Base-by-base conservation (phyloP, 23 tunicate species). In the Aplidium turbinatum region DNA sequence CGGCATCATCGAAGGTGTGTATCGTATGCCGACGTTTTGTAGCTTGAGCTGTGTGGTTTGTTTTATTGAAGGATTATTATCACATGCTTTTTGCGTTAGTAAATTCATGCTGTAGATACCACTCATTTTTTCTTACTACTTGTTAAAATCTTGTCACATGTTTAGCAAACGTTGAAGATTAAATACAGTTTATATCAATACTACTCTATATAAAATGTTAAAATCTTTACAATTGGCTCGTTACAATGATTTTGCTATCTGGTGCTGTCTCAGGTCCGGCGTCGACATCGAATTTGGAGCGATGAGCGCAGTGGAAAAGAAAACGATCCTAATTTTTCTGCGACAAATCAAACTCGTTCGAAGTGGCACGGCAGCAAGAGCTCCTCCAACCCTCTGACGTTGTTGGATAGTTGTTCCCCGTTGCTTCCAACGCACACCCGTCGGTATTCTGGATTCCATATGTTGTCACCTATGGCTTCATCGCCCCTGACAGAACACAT, bases 381-480 rank as follows among this genome's bases (percentile, higher is more conserved):
- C n/a, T 70, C 76, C 13, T 58, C 76, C 11, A 70, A 58, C 29
- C 76, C 76, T 25, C 24, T 76, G 42, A 36, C 20, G 9, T 27
- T 21, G 21, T 21, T 36, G 7, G 73, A n/a, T 21, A 7, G 9
- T 67, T 32, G 29, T 53, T 5, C 63, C 47, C 35, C 38, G 19
- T 24, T 16, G 19, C 24, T 16, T 54, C 38, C 39, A 25, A 29
- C 51, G 19, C 56, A 25, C 6, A n/a, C 34, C 21, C 68, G 76
- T 13, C 77, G 85, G 36, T 47, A 55, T 31, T 57, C 79, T 4
- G 38, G 61, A 27, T 31, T 47, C 24, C 27, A 60, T 16, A 57
- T 58, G 51, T 81, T 73, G 38, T 79, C 87, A 11, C 72, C 24
- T 6, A 22, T 80, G 76, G 72, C 87, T 47, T 81, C 87, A 60